A percentile compares a stretch with the other conserved stretches of the same genome.
phyloP scores from a whole-genome alignment of 2,888 invertebrate species.

The Drosophila tripunctata region DNA sequence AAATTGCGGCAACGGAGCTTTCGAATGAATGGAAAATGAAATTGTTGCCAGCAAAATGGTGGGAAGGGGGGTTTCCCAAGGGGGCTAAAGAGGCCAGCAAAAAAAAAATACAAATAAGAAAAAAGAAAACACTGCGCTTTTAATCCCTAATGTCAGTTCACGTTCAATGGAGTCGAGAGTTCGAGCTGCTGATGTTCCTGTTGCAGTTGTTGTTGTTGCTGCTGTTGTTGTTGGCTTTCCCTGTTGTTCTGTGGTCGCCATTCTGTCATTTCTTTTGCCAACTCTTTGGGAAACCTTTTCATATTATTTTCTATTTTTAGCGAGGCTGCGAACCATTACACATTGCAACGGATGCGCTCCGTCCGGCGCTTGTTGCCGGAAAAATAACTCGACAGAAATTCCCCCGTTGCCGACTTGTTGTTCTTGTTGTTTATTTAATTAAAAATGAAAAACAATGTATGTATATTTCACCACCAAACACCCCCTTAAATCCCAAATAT shows the following conservation, averaged over 20 bases:
- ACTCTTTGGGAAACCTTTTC: slow-evolving; percentile 63
- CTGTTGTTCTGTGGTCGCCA: slow-evolving; percentile 44
- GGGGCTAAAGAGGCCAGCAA: background rate
- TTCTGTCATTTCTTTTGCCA: slow-evolving; percentile 46
- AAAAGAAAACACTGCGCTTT: slow-evolving; percentile 62
- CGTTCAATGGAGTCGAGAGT: slow-evolving; percentile 71
- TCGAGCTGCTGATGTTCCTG: slow-evolving; percentile 13
- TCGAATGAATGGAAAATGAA: slow-evolving; percentile 65
- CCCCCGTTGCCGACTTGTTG: slow-evolving; percentile 43
- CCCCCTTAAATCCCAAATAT: background rate
- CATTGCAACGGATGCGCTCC: slow-evolving; percentile 61
- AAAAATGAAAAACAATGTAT: slow-evolving; percentile 63
- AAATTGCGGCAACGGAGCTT: slow-evolving; percentile 26
- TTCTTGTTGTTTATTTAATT: slow-evolving; percentile 70
- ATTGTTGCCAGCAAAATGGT: slow-evolving; percentile 58
- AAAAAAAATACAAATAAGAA: slow-evolving; percentile 20
- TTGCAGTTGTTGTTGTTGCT: slow-evolving; percentile 5
- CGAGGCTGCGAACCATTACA: slow-evolving; percentile 15
- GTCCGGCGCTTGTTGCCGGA: slow-evolving; percentile 63
- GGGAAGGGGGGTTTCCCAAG: background rate
- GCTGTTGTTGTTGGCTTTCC: background rate
- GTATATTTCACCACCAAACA: background rate
- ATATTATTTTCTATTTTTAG: slow-evolving; percentile 41
- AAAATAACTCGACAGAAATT: slow-evolving; percentile 65
- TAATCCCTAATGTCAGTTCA: slow-evolving; percentile 78